Percentiles rank a stretch among this genome's conserved stretches.
Evolutionary conservation across 2,113 vertebrate species (phyloP).

Genomic region (Rafetus swinhoei): DNA sequence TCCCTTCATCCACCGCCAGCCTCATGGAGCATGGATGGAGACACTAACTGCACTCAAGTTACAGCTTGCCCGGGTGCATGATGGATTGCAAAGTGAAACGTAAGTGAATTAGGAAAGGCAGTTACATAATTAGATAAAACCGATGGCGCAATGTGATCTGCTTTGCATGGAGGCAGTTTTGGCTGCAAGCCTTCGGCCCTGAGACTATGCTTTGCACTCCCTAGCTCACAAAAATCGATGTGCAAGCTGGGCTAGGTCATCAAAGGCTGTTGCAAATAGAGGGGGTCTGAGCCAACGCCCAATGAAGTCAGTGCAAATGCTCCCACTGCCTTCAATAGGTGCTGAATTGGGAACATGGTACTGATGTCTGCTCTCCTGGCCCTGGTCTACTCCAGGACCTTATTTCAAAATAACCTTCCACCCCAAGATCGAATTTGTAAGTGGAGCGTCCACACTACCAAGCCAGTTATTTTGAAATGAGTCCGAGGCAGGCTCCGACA

Average conservation of each 20-base stretch:
- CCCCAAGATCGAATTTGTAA: no score
- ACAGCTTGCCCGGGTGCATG: not conserved
- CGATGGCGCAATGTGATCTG: fast-evolving
- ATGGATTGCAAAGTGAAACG: not conserved
- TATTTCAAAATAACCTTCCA: no score
- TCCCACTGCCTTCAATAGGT: not conserved
- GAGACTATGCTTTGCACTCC: not conserved
- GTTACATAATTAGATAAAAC: not conserved
- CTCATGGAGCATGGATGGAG: not conserved
- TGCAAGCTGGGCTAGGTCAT: fast-evolving
- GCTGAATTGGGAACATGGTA: not conserved
- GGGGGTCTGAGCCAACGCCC: not conserved
- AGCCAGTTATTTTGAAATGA: no score
- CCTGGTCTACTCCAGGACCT: no score
- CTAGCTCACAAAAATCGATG: not conserved
- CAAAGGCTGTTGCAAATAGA: not conserved
- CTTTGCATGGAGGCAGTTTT: not conserved
- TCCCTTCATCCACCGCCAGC: not conserved
- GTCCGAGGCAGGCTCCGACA: no score
- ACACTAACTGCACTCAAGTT: not conserved
- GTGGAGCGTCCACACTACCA: no score
- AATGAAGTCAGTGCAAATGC: not conserved
- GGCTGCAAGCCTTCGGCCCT: not conserved
- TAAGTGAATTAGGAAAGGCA: not conserved
- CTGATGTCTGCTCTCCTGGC: no score